Base-by-base conservation (phyloP, 2,113 vertebrate species). In the Puntigrus tetrazona region DNA sequence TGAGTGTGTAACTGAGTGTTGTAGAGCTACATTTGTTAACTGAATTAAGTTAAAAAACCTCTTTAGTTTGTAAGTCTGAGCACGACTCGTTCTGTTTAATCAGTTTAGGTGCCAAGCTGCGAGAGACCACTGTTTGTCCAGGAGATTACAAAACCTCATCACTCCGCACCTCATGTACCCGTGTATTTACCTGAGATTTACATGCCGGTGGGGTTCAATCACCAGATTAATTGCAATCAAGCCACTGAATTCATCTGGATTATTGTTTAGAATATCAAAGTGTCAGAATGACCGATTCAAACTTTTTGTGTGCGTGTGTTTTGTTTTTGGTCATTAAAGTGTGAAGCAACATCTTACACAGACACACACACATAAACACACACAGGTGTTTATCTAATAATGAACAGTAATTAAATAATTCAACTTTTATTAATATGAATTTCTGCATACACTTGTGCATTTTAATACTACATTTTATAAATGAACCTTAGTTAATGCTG, bases 11-110 rank as follows among this genome's bases (percentile, higher is more conserved):
- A 50, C n/a, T 76, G 47, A 20, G 43, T 55, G 50, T 78, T 25
- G 11, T 27, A 65, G 63, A n/a, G 2, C 31, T 74, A 25, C 36
- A 88, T 91, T 92, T 91, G 88, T 92, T 91, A 92, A 93, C 91
- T 91, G 91, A 94, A 89, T 82, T 90, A 92, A 87, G 63, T 88
- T 83, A 85, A 81, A 89, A 89, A 87, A 92, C 86, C 87, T 86
- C 78, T 83, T 84, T 85, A 63, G 74, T 90, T 86, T 90, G 77
- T 92, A 91, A 94, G 91, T 90, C 88, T 84, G 91, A 92, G 92
- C 91, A 89, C 90, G 83, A 88, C 92, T 93, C 91, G 93, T 92
- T 89, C 90, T 88, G 88, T 91, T 84, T 94, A 94, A 94, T 92
- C 92, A 82, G 89, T 92, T 94, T 93, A 93, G 88, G 36, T 18